A percentile compares a stretch with the other conserved stretches of the same genome.
Conservation (phyloP, 2,888 invertebrate genomes). For the Drosophila planitibia region DNA sequence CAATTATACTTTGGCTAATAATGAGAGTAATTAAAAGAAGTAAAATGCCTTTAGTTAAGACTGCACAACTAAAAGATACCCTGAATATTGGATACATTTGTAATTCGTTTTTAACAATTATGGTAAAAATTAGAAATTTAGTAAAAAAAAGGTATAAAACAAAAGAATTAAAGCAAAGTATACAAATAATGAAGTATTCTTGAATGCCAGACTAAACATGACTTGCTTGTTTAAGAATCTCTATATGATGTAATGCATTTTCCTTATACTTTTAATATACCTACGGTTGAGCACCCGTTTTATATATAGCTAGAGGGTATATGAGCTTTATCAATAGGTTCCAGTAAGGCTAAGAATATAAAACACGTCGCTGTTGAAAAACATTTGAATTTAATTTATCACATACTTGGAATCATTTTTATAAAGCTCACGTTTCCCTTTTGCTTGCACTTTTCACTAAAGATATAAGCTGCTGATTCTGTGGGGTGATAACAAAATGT, state of each 20-base stretch:
- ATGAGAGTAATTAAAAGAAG: constrained; percentile 26
- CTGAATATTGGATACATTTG: background rate
- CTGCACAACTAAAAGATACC: background rate
- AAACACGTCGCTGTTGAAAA: background rate
- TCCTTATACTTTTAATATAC: background rate
- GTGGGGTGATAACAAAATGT: background rate
- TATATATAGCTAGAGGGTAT: background rate
- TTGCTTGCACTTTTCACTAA: background rate
- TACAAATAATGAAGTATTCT: background rate
- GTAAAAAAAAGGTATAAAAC: background rate
- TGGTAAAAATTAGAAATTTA: background rate
- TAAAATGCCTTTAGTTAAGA: background rate
- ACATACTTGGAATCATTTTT: background rate
- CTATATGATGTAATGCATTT: background rate
- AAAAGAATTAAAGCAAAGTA: background rate
- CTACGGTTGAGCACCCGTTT: background rate
- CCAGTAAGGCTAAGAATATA: background rate
- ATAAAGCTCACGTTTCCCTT: background rate
- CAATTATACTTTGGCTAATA: constrained; percentile 20
- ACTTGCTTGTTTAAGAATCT: background rate
- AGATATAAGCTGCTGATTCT: background rate
- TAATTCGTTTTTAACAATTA: background rate
- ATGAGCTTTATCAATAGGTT: background rate
- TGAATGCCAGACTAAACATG: background rate
- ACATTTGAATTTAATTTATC: background rate